Evolutionary conservation across 2,797 vertebrate genomes (phyloP), one percentile per base, ranked within the genome.

Genomic region (Nannoperca australis): DNA sequence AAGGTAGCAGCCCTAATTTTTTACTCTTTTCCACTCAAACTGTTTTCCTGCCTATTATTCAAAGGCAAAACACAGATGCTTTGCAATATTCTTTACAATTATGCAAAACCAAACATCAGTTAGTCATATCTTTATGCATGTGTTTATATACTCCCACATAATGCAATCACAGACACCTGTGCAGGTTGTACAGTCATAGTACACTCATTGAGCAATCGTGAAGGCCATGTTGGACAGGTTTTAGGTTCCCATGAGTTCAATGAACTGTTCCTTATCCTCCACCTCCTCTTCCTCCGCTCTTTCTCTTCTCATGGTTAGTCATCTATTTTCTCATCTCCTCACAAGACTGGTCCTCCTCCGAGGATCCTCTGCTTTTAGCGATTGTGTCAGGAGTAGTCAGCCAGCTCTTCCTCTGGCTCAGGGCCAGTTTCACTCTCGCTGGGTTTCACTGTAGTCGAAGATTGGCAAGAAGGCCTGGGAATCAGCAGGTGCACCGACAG

Each of bases 341-440:
- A 70, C 81, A 75, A 66, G 75, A 70, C 80, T 50, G 73, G 71
- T 88, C 82, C 86, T 85, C 84, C 90, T 94, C 91, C 91, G 91
- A 93, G 92, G 91, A 81, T 88, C 84, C 73, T 80, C 77, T 74
- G 72, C 73, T 78, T 24, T 64, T 60, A 78, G 66, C 27, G 17
- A 62, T 79, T 88, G 85, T 88, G 84, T 91, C 82, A 90, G 80
- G 76, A 87, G 88, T 86, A 92, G 90, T 93, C 89, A 91, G 63
- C 85, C 79, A 85, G 82, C 81, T 89, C 88, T 85, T 93, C 93
- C 75, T 84, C 87, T 96, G 95, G 95, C 93, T 24, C 44, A 0
- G 24, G 0, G 93, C 95, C 95, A 96, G 95, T 96, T 95, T 96
- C 94, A 86, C 92, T 93, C 89, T 85, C 2, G 67, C 59, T 45